These are phyloP conservation scores for Nemotelus pantherinus DNA, from an alignment of 2,888 invertebrate genomes.

Conservation along the genomic window DNA sequence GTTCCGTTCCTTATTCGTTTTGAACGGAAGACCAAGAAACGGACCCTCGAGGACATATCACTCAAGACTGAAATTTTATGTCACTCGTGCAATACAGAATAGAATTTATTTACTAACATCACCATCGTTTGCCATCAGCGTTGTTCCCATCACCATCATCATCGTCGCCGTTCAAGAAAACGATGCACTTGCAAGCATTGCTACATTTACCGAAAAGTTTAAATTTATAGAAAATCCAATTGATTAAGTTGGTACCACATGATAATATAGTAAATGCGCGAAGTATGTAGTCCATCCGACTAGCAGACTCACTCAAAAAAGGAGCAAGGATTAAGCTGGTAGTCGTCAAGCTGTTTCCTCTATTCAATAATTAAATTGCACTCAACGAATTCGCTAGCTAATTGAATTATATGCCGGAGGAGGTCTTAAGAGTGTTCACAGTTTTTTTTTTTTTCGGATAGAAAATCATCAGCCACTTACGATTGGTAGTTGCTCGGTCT, in stretches of 20 bases:
- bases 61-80: neutral
- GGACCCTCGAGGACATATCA: neutral
- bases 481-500: neutral
- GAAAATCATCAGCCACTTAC: too few species aligned
- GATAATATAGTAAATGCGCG: neutral
- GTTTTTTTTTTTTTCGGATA: too few species aligned
- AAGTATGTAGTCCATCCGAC: neutral
- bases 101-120: neutral
- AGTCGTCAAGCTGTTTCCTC: neutral
- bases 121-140: too few species aligned
- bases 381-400: slow-evolving; percentile 40
- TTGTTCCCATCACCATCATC: too few species aligned
- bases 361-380: slow-evolving; percentile 43
- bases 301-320: neutral
- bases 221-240: neutral
- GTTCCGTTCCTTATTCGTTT: neutral
- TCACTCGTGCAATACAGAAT: neutral
- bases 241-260: neutral
- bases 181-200: neutral
- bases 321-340: neutral
- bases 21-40: neutral
- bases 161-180: too few species aligned
- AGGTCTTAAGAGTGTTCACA: neutral
- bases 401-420: slow-evolving; percentile 43
- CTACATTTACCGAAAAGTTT: neutral